Evolutionary conservation across 2,113 vertebrate genomes (phyloP).

Genomic region (Pipa parva): DNA sequence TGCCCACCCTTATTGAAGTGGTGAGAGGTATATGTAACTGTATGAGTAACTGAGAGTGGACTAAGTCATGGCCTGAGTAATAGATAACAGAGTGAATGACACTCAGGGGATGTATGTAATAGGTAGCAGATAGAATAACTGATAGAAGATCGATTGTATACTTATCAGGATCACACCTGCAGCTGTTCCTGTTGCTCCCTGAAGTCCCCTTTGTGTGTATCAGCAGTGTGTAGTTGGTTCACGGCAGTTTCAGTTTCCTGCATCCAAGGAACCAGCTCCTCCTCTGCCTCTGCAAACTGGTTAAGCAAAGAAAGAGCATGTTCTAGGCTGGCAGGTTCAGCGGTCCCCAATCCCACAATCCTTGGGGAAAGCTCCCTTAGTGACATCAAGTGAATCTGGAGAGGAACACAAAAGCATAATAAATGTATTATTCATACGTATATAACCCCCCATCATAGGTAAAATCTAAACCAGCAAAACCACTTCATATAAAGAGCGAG

Average conservation of each 20-base stretch:
- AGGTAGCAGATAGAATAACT: no score
- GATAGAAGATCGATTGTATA: background rate
- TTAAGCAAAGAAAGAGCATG: slow-evolving; percentile 72
- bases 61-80: no score
- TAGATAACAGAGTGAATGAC: no score
- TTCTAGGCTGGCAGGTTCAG: slow-evolving; percentile 69
- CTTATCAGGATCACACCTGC: slow-evolving; percentile 63
- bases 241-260: slow-evolving; percentile 63
- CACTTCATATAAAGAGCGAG: no score
- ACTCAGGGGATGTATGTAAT: no score
- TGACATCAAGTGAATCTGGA: slow-evolving; percentile 54
- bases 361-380: slow-evolving; percentile 66
- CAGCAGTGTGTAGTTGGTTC: slow-evolving; percentile 58
- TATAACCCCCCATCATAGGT: background rate
- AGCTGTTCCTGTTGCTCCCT: slow-evolving; percentile 79
- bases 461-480: background rate
- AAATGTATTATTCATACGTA: no score
- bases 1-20: no score
- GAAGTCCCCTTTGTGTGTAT: slow-evolving; percentile 68
- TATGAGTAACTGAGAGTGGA: no score
- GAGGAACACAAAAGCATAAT: rapidly evolving
- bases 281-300: slow-evolving; percentile 69
- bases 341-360: slow-evolving; percentile 61
- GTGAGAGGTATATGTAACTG: no score
- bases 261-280: slow-evolving; percentile 79